Percentiles rank a stretch among this genome's conserved stretches.
phyloP scores from a whole-genome alignment of 2,888 invertebrate genomes.

The Polietes domitor region DNA sequence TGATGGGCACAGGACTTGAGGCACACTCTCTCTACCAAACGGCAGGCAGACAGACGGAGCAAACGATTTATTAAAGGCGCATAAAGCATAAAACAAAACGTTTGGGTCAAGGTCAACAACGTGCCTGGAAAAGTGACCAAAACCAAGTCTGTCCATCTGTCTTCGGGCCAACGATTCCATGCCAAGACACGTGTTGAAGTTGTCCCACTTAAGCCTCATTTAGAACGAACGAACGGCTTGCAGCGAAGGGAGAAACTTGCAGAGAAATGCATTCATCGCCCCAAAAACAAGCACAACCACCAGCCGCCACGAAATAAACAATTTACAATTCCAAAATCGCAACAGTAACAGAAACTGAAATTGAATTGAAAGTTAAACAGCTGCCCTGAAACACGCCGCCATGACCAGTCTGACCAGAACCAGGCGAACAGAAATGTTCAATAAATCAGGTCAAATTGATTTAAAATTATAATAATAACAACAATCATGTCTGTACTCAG shows the following conservation, averaged over 20 bases:
- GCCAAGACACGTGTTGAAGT: background rate
- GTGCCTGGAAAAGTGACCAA: constrained; percentile 67
- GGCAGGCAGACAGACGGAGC: too few species aligned
- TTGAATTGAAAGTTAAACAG: constrained; percentile 62
- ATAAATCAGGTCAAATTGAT: constrained; percentile 66
- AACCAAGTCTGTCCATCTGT: background rate
- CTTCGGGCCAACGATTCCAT: background rate
- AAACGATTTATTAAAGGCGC: too few species aligned
- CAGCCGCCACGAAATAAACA: background rate
- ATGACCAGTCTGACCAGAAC: background rate
- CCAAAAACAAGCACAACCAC: constrained; percentile 18
- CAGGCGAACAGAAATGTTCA: background rate
- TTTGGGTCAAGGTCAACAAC: constrained; percentile 76
- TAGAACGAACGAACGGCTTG: constrained; percentile 42
- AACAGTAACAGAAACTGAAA: constrained; percentile 46
- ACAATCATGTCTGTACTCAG: background rate
- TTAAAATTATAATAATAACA: constrained; percentile 13
- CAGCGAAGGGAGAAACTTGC: background rate
- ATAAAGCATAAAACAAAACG: constrained; percentile 16
- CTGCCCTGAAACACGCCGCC: background rate
- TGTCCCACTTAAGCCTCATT: constrained; percentile 36
- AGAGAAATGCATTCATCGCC: constrained; percentile 28
- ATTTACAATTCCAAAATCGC: constrained; percentile 31
- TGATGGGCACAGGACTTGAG: background rate
- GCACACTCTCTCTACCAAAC: background rate